A percentile compares a stretch with the other conserved stretches of the same genome.
Conservation (phyloP, 2,888 invertebrate genomes). For the Rosalia funebris region DNA sequence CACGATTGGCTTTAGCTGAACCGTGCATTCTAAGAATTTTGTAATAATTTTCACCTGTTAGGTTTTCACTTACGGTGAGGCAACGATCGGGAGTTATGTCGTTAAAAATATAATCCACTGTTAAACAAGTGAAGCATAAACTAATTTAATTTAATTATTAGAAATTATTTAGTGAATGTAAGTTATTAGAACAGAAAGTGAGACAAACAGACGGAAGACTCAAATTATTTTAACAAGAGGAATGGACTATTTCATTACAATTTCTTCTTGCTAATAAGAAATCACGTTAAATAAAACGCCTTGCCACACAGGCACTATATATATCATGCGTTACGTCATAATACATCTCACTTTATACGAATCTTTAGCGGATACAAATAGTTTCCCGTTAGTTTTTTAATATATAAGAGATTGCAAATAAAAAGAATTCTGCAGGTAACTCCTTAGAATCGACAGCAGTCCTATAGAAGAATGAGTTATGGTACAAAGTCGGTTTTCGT, state of each 20-base stretch:
- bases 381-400: too few relatives aligned
- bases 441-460: too few relatives aligned
- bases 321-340: constrained; percentile 1
- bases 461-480: too few relatives aligned
- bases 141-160: constrained; percentile 50
- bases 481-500: too few relatives aligned
- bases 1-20: constrained; percentile 33
- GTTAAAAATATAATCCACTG: constrained; percentile 44
- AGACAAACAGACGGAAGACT: constrained; percentile 46
- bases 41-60: constrained; percentile 40
- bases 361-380: too few relatives aligned
- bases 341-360: not conserved
- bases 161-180: constrained; percentile 48
- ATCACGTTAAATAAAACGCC: constrained; percentile 9
- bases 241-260: constrained; percentile 37
- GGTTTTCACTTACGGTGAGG: constrained; percentile 41
- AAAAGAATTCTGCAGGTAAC: too few relatives aligned
- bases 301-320: not conserved
- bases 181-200: constrained; percentile 51
- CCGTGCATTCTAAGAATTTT: constrained; percentile 30
- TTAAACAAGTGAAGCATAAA: constrained; percentile 49
- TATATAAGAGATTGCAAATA: too few relatives aligned
- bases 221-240: constrained; percentile 44
- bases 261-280: constrained; percentile 37
- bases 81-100: constrained; percentile 42